Base-by-base conservation (phyloP, 2,888 invertebrate genomes). In the Acrocyrtus sp. region DNA sequence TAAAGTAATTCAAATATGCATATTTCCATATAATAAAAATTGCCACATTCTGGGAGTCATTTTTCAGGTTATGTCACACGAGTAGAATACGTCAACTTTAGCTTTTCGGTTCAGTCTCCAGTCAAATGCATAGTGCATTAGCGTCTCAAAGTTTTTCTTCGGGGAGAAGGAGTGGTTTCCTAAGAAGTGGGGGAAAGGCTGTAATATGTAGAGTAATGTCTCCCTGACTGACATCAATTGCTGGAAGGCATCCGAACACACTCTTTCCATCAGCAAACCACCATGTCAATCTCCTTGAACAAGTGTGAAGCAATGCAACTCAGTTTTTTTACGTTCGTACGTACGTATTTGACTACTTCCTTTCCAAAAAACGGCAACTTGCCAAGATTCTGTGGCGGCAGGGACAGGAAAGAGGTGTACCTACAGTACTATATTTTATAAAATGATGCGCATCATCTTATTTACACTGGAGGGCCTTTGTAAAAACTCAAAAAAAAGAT, bases 231-330 rank as follows among this genome's bases (percentile, higher is more conserved):
- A 72, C 63, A 63, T 72, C 70, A 72, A 72, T 72, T 57, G 70
- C 70, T 72, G 34, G 21, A 43, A 72, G 70, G 70, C 58, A 58
- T 63, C 51, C 29, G 50, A 57, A 72, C 70, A 63, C 63, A 70
- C 69, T 56, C 56, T 43, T 70, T 70, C 69, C 62, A 72, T 69
- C 70, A 72, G 70, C 53, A 57, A 72, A 72, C 70, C 63, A 56
- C 56, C 47, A 72, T 61, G 63, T 63, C 63, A 63, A 63, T 63
- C 63, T 72, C 62, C n/a, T 53, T 53, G 51, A 61, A 60, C 60
- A 68, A 50, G 17, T 45, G 5, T 15, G 17, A 17, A 45, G 5
- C n/a, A 45, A 17, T 17, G 17, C 17, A 45, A n/a, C 47, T 45
- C 17, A 8, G 5, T 45, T 17, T 45, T 17, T 12, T 39, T 12